Conservation (phyloP, 2,888 invertebrate genomes). For the Lacanobia oleracea region DNA sequence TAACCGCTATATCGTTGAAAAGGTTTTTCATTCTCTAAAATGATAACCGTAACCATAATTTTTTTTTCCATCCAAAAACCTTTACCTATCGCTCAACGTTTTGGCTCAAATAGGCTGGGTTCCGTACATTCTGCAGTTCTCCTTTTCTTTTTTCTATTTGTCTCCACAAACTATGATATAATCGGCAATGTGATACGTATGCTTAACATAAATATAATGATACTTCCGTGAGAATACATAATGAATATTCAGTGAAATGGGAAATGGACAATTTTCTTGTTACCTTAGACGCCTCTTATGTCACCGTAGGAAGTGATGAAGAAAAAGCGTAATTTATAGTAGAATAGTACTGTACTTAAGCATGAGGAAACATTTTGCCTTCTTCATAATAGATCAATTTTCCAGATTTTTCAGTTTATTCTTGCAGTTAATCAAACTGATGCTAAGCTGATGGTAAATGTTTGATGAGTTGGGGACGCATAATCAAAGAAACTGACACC, state of each 20-base stretch:
- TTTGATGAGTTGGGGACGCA: too few relatives aligned
- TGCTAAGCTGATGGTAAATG: background rate
- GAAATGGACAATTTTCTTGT: conserved; percentile 51
- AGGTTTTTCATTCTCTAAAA: too few relatives aligned
- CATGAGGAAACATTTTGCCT: background rate
- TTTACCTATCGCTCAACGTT: too few relatives aligned
- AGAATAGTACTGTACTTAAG: conserved; percentile 5
- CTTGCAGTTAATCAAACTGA: background rate
- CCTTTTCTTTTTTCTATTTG: conserved; percentile 41
- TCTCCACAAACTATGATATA: conserved; percentile 19
- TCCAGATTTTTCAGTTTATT: background rate
- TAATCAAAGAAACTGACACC: background rate
- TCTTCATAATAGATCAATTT: background rate
- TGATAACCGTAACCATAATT: too few relatives aligned
- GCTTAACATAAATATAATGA: conserved; percentile 32
- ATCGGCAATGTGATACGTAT: conserved; percentile 32
- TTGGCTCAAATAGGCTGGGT: too few relatives aligned
- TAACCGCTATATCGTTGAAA: too few relatives aligned
- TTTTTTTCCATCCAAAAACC: too few relatives aligned
- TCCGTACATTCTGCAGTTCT: too few relatives aligned
- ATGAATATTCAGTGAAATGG: conserved; percentile 46
- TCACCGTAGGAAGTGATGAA: conserved; percentile 9
- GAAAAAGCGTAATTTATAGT: background rate
- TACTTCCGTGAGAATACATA: conserved; percentile 47
- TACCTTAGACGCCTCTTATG: conserved; percentile 26